phyloP scores from a whole-genome alignment of 2,113 vertebrate species.

The Gavia stellata region DNA sequence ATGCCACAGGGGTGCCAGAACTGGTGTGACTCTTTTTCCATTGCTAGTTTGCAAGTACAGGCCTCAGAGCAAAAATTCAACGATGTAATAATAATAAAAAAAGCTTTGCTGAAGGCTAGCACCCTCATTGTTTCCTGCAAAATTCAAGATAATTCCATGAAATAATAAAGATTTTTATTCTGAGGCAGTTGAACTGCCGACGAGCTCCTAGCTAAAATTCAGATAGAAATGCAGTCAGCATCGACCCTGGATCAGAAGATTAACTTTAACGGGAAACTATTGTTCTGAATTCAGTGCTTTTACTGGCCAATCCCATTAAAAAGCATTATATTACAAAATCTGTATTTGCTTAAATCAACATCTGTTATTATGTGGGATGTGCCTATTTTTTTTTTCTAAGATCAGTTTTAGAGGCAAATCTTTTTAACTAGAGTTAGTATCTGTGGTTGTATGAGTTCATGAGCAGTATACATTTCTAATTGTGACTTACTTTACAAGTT shows the following conservation, averaged over 20 bases:
- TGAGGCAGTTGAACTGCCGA: neutral
- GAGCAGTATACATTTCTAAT: neutral
- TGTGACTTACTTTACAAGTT: neutral
- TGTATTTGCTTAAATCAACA: neutral
- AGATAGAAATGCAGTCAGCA: neutral
- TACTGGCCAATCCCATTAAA: neutral
- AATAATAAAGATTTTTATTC: slow-evolving; percentile 4
- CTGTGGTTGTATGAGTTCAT: neutral
- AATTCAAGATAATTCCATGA: neutral
- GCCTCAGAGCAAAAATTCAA: neutral
- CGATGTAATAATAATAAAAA: neutral
- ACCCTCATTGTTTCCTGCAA: neutral
- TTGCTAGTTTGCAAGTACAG: neutral
- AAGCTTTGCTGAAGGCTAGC: neutral
- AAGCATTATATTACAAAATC: neutral
- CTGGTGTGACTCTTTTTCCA: neutral
- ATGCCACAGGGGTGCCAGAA: neutral
- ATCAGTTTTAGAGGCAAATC: neutral
- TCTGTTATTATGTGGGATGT: neutral
- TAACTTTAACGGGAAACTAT: slow-evolving; percentile 1
- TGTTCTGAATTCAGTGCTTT: slow-evolving; percentile 14
- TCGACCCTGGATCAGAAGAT: neutral
- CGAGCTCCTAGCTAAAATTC: neutral
- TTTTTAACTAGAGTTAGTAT: neutral
- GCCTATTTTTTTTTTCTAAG: neutral